Evolutionary conservation across 2,888 invertebrate species (phyloP), one percentile per base, ranked within the genome.

Genomic region (Nemoura dubitans): DNA sequence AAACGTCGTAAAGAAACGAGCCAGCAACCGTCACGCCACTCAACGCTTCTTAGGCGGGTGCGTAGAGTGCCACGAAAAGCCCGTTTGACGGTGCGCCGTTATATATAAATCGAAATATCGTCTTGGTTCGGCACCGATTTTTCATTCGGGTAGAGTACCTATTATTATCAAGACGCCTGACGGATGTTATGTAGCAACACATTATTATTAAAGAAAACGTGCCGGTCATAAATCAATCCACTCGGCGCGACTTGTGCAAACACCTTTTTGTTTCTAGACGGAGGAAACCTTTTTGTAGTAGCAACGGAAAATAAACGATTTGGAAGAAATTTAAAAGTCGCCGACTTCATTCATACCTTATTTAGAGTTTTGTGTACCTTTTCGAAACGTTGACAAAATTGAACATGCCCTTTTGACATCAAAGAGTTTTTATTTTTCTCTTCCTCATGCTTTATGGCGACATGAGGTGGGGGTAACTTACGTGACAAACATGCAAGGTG

Each of bases 371-470:
- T 21, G 59, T 59, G 14, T 30, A 30, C 30, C 81, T n/a, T 81
- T 81, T 81, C 7, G 81, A 30, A n/a, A 30, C 30, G 81, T 81
- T 29, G 81, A 81, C 81, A 81, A 27, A 81, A 81, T 81, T 28
- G 25, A 81, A 14, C 81, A 81, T 81, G 28, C 59, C 59, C 30
- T 81, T 81, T 81, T 81, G 81, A 81, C 81, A 30, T 81, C 30
- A 28, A 81, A 81, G 81, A 27, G 30, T 81, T 81, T 81, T 81
- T 30, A 29, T 29, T 21, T 81, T 81, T 30, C 28, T 28, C n/a
- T 10, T 14, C 3, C 2, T 5, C 36, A 6, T 81, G 30, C 7
- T 81, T 81, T 29, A 30, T 81, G 30, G 81, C 28, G 81, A 81
- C 81, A 30, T 30, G 29, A 30, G 30, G 81, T 2, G 28, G 28